Evolutionary conservation across 2,888 invertebrate genomes (phyloP), one percentile per base, ranked within the genome.

Genomic region (Psococerastis gibbosa): DNA sequence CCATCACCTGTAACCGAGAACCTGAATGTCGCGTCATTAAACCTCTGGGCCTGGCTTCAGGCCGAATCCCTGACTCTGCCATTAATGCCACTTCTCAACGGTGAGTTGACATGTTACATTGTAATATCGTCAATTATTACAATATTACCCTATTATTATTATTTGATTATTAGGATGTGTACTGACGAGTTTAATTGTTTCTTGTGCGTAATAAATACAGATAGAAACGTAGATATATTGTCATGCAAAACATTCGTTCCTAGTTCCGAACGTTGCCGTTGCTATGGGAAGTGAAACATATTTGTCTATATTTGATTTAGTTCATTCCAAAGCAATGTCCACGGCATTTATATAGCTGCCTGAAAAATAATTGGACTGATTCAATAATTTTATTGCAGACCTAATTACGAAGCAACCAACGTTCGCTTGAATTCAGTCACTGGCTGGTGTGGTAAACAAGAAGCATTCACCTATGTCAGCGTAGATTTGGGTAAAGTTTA

Each of bases 391-490:
- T 31, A 41, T 53, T 51, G 44, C 47, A 59, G 61, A 55, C 85
- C 87, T 18, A 89, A 89, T 56, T 89, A 89, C 57, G 88, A 89
- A 68, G 87, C 88, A 0, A 78, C 69, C 58, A 88, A 91, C 56
- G 78, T 91, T 9, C 71, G 91, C 22, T 64, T 92, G 27, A 89
- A 88, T 58, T 89, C 91, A 1, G 89, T 88, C 2, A 91, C 91
- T 35, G 91, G 91, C 15, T 92, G 91, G 91, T 91, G 91, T 62
- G 88, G 88, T n/a, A 91, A 89, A 55, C 84, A 87, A 64, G 94
- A 94, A 65, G 84, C 91, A 1, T 92, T 94, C 56, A 92, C 92
- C 0, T 94, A 92, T 55, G 85, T 92, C 5, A 91, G 87, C 55
- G 91, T 95, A 1, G 94, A 95, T 61, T 69, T 95, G 49, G 92